These are phyloP conservation scores for Zoanthus gigantus DNA, from an alignment of 92 coral and sea anemone species.

Conservation along the genomic window DNA sequence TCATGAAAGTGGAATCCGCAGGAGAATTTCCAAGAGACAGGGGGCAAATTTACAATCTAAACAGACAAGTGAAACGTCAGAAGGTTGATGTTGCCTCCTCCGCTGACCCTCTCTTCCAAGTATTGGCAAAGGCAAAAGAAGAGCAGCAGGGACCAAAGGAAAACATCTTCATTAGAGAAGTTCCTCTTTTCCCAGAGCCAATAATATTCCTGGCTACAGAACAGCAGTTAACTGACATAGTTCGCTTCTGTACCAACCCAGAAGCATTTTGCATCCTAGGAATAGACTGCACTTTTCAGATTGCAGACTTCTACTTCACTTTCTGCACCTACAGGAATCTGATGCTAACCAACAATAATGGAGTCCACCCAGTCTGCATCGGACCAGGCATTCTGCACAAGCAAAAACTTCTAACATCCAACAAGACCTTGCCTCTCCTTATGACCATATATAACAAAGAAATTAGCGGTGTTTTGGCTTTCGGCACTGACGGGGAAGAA, in stretches of 20 bases:
- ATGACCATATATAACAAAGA: constrained; percentile 37
- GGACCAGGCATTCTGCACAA: constrained; percentile 63
- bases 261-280: constrained; percentile 61
- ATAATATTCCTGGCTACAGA: constrained; percentile 61
- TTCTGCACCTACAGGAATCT: constrained; percentile 57
- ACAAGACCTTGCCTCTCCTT: constrained; percentile 43
- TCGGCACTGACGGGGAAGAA: constrained; percentile 63
- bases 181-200: constrained; percentile 64
- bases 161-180: constrained; percentile 60
- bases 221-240: constrained; percentile 63
- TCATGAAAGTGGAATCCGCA: constrained; percentile 46
- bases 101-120: constrained; percentile 57
- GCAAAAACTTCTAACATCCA: constrained; percentile 47
- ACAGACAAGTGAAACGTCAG: constrained; percentile 28
- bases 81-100: not conserved
- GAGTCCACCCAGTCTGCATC: constrained; percentile 53
- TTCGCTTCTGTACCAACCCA: constrained; percentile 66
- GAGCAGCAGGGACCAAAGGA: constrained; percentile 35
- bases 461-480: constrained; percentile 46
- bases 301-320: constrained; percentile 48
- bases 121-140: constrained; percentile 54
- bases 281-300: constrained; percentile 59
- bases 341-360: constrained; percentile 44
- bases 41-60: constrained; percentile 51
- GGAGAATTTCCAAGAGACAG: constrained; percentile 64